Conservation (phyloP, 2,113 vertebrate genomes). For the Noturus placidus region DNA sequence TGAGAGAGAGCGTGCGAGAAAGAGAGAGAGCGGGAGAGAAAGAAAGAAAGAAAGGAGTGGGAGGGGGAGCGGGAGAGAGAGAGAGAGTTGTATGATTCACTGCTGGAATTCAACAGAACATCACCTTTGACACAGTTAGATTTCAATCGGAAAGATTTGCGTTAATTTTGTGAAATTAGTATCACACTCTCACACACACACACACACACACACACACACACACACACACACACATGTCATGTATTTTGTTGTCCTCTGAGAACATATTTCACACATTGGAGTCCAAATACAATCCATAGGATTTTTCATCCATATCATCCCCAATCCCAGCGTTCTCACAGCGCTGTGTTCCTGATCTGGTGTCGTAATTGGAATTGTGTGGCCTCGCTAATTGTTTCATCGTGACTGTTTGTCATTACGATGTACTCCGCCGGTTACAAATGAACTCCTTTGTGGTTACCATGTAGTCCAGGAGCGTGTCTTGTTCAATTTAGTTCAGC, state of each 20-base stretch:
- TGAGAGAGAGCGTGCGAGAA: not conserved
- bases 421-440: not conserved
- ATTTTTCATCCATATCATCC: not conserved
- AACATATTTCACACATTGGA: not conserved
- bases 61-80: constrained; percentile 12
- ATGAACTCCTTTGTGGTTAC: not conserved
- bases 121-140: constrained; percentile 55
- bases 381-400: not conserved
- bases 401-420: not conserved
- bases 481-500: not conserved
- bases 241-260: too few relatives aligned
- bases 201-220: constrained; percentile 20
- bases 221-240: not conserved
- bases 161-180: constrained; percentile 18
- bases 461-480: not conserved
- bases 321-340: not conserved
- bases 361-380: not conserved
- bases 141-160: constrained; percentile 34
- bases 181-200: constrained; percentile 29
- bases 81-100: constrained; percentile 53
- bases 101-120: constrained; percentile 44
- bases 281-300: not conserved
- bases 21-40: not conserved
- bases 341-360: not conserved
- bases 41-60: constrained; percentile 16